Base-by-base conservation (phyloP, 1,140 invertebrate genomes). In the Pinna nobilis region DNA sequence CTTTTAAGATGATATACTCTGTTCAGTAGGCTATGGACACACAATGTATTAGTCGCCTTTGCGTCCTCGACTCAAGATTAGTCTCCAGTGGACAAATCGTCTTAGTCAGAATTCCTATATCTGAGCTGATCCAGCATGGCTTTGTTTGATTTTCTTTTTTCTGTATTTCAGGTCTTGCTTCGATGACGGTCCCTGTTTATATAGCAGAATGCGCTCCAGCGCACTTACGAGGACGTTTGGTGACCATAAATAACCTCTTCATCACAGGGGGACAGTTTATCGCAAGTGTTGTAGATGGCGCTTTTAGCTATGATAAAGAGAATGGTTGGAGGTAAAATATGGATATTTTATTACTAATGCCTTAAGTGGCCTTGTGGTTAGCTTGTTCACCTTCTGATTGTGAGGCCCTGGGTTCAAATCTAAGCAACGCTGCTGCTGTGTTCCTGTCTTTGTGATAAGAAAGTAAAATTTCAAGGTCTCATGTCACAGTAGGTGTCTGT, bases 101-200 rank as follows among this genome's bases (percentile, higher is more conserved):
- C n/a, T n/a, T n/a, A n/a, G n/a, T n/a, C 49, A 25, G 49, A 25
- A 51, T 51, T 15, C 9, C 30, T 18, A 11, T 11, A 11, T 51
- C 15, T 51, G 3, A n/a, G 9, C 3, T 6, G 23, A 28, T 50
- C 47, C 25, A n/a, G 28, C 11, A 20, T 25, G 18, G 32, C 25
- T 32, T 32, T 11, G n/a, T 57, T 11, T 55, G 13, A 57, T 44
- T 71, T 63, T 53, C 5, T 37, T 20, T 33, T 49, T 37, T 51
- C 6, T 20, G 49, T 23, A 32, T 60, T 59, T 35, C 77, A 92
- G 92, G 92, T 44, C 81, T 93, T 35, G 90, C 92, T n/a, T 93
- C 92, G 9, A 92, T 92, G 90, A 90, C 90, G 33, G 91, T 93
- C 2, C 92, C 92, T 3, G 89, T 93, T 70, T 93, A 93, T 81